Conservation (phyloP, 2,113 vertebrate genomes). For the Chitala chitala region DNA sequence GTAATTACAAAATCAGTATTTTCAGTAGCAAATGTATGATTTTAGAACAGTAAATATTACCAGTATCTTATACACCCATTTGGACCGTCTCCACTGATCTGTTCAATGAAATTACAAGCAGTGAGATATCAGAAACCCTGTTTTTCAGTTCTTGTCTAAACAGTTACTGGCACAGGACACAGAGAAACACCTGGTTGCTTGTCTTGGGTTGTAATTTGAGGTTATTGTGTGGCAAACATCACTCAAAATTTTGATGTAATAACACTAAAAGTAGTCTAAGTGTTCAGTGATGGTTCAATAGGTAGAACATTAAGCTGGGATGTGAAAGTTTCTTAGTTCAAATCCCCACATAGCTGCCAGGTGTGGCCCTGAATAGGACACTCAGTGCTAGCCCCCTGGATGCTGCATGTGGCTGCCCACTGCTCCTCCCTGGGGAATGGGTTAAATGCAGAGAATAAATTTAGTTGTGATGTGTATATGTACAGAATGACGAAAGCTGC, state of each 20-base stretch:
- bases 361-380: too few relatives aligned
- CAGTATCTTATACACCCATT: background rate
- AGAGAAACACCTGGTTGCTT: background rate
- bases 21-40: background rate
- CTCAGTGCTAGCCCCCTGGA: too few relatives aligned
- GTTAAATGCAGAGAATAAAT: too few relatives aligned
- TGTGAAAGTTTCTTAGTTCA: too few relatives aligned
- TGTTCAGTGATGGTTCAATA: too few relatives aligned
- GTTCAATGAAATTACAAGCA: background rate
- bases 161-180: background rate
- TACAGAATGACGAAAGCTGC: background rate
- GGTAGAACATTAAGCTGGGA: too few relatives aligned
- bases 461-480: too few relatives aligned
- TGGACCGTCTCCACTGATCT: background rate
- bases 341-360: too few relatives aligned
- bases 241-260: background rate
- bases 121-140: background rate
- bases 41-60: background rate
- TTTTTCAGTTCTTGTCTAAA: background rate
- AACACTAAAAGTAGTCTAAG: background rate
- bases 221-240: background rate
- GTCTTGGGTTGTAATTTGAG: conserved; percentile 8
- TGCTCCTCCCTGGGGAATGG: too few relatives aligned
- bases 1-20: background rate
- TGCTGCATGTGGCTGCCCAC: too few relatives aligned